A percentile compares a stretch with the other conserved stretches of the same genome.
phyloP scores from a whole-genome alignment of 2,888 invertebrate genomes.

The Dynastes grantii region DNA sequence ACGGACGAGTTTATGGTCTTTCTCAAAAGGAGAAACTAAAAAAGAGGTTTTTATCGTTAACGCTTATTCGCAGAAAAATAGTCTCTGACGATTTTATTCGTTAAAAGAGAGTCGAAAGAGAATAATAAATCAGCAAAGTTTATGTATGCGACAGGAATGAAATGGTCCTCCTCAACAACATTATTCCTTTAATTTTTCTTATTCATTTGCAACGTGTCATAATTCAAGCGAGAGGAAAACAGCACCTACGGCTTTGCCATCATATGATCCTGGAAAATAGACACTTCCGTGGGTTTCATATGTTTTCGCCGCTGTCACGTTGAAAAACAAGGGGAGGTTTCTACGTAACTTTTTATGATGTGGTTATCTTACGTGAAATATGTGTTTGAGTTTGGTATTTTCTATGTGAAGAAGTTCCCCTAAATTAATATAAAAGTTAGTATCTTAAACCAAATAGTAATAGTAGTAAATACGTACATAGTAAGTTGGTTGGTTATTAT shows the following conservation, averaged over 20 bases:
- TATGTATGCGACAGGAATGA: conserved; percentile 3
- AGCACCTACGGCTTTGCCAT: conserved; percentile 48
- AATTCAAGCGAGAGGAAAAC: conserved; percentile 49
- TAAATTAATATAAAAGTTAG: conserved; percentile 60
- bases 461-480: conserved; percentile 39
- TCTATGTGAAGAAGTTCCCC: conserved; percentile 53
- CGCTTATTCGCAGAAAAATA: conserved; percentile 2
- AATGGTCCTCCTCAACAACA: neutral
- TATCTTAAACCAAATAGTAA: conserved; percentile 52
- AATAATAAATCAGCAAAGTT: neutral
- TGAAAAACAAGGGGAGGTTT: conserved; percentile 57
- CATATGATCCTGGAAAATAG: conserved; percentile 57
- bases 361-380: conserved; percentile 60
- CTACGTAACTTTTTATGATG: conserved; percentile 61
- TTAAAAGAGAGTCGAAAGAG: neutral
- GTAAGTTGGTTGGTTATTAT: conserved; percentile 49
- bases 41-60: neutral
- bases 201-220: neutral
- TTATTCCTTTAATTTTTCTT: conserved; percentile 25
- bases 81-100: neutral
- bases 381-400: conserved; percentile 59
- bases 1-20: neutral
- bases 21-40: neutral
- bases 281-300: conserved; percentile 56
- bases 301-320: conserved; percentile 60